phyloP scores from a whole-genome alignment of 2,797 vertebrate genomes.

The Anabas testudineus region DNA sequence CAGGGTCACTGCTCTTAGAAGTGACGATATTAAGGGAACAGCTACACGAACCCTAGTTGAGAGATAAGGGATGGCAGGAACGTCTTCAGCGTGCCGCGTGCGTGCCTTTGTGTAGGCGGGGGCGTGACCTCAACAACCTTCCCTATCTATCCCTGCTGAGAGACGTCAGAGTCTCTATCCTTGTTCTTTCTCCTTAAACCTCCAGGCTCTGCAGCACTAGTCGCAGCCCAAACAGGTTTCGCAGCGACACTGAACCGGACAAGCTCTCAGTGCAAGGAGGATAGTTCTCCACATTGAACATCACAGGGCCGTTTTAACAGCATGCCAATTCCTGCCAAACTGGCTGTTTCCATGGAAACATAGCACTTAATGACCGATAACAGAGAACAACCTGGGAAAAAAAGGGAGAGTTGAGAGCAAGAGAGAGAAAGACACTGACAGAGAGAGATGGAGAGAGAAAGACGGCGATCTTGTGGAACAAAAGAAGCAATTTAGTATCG shows the following conservation, averaged over 20 bases:
- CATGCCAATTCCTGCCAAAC: conserved; percentile 78
- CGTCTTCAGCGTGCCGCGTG: conserved; percentile 27
- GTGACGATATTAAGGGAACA: conserved; percentile 62
- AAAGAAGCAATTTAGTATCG: conserved; percentile 85
- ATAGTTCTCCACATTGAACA: conserved; percentile 70
- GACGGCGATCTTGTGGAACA: conserved; percentile 81
- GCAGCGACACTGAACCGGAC: conserved; percentile 57
- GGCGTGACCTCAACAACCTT: conserved; percentile 29
- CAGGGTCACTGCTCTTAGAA: conserved; percentile 88
- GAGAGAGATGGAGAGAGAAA: conserved; percentile 69
- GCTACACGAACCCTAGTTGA: conserved; percentile 50
- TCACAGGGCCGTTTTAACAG: conserved; percentile 72
- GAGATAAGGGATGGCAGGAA: conserved; percentile 63
- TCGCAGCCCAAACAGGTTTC: conserved; percentile 37
- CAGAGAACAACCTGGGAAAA: conserved; percentile 72
- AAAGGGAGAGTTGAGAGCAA: conserved; percentile 45
- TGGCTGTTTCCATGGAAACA: conserved; percentile 84
- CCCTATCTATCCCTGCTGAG: conserved; percentile 27
- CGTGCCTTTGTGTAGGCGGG: conserved; percentile 29
- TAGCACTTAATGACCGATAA: conserved; percentile 84
- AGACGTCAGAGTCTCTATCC: conserved; percentile 15
- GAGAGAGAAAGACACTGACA: conserved; percentile 63
- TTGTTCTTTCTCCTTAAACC: neutral
- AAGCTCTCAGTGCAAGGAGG: conserved; percentile 60
- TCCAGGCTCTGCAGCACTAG: neutral